Base-by-base conservation (phyloP, 2,797 vertebrate genomes). In the Gastrophryne carolinensis region DNA sequence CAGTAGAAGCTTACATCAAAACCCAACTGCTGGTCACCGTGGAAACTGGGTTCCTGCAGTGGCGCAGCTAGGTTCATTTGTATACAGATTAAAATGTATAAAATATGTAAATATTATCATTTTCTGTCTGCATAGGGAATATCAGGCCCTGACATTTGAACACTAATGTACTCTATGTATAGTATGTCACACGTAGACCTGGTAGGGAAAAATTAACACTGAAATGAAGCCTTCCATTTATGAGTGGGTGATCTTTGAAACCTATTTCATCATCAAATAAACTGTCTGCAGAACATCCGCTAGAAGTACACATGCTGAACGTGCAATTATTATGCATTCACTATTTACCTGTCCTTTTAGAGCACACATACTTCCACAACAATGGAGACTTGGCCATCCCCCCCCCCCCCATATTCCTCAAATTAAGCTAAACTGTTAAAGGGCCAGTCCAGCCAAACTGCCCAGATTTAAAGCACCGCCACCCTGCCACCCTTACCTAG, bases 31-130 rank as follows among this genome's bases (percentile, higher is more conserved):
- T 64, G 49, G 67, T 77, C 74, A 63, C 66, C 74, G 10, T 70
- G 74, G 74, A 70, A 71, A 77, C 74, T 11, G 37, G 63, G 34
- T 37, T 32, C 34, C 47, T 35, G 73, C 32, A 5, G 39, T 37
- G 13, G 35, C 57, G 34, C 63, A 30, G 26, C n/a, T n/a, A 3
- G 49, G 49, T 37, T 64, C n/a, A 64, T 70, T 50, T 49, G 27
- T 50, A 57, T 37, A 47, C 35, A 64, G 29, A 64, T 52, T 49
- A 74, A 74, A 58, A 32, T 56, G 3, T 29, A 66, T 56, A 49
- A 74, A 61, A 73, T 64, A 73, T 64, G 49, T 62, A 62, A 73
- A 73, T 73, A 73, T 73, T 47, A 34, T 57, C 32, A 54, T 12
- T 12, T 7, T 34, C 35, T 19, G 26, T 35, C 34, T 39, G 37